Evolutionary conservation across 2,888 invertebrate genomes (phyloP).

Genomic region (Drosophila picticornis): DNA sequence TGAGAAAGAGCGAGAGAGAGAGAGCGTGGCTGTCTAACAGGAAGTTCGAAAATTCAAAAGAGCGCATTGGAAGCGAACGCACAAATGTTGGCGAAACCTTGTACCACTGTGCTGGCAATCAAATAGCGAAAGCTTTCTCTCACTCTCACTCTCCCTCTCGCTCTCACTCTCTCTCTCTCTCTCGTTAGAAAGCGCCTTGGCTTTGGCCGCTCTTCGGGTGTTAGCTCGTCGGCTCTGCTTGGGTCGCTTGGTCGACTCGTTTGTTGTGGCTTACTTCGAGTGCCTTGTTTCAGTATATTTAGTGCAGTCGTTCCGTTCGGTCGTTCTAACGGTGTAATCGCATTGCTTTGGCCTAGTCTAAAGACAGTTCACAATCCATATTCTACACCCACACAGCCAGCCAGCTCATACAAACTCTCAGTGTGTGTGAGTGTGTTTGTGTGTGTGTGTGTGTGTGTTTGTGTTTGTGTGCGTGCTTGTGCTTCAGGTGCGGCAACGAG

Average conservation of each 20-base stretch:
- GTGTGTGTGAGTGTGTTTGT: constrained; percentile 13
- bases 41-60: constrained; percentile 40
- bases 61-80: constrained; percentile 57
- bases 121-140: constrained; percentile 48
- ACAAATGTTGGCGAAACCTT: constrained; percentile 27
- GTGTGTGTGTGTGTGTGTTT: constrained; percentile 17
- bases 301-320: constrained; percentile 83
- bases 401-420: constrained; percentile 11
- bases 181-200: constrained; percentile 53
- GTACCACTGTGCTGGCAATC: constrained; percentile 57
- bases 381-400: constrained; percentile 18
- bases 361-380: constrained; percentile 43
- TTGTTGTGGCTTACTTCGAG: constrained; percentile 47
- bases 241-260: constrained; percentile 39
- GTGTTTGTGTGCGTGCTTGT: constrained; percentile 20
- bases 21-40: constrained; percentile 20
- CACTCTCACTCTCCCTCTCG: constrained; percentile 8
- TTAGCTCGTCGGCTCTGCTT: constrained; percentile 36
- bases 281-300: constrained; percentile 79
- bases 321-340: constrained; percentile 71
- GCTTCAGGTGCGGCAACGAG: constrained; percentile 65
- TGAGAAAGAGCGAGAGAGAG: not conserved
- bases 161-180: not conserved
- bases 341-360: constrained; percentile 56
- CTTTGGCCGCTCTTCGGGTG: constrained; percentile 23